Base-by-base conservation (phyloP, 2,888 invertebrate genomes). In the Sarcophaga variegata region DNA sequence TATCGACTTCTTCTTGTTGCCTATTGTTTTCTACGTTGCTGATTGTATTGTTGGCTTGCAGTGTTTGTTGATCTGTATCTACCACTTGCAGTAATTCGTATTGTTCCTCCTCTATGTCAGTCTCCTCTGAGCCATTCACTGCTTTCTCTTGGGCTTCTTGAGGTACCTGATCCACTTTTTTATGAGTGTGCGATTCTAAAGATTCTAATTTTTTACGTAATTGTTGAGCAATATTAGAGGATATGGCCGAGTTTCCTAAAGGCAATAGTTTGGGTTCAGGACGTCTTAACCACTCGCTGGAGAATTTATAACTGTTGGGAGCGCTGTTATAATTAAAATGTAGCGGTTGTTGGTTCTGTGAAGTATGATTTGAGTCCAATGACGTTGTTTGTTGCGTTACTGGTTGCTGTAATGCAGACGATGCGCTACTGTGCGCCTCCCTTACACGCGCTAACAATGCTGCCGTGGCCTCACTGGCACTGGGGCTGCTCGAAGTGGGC, bases 371-470 rank as follows among this genome's bases (percentile, higher is more conserved):
- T 8, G 37, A 8, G 37, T 37, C 37, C 37, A 37, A 37, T 45
- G 62, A 49, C 59, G 83, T 70, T 14, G 83, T 70, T 49, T 83
- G 87, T 70, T 74, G 72, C 10, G 37, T 37, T 37, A 37, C 37
- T 37, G 37, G 37, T 76, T 84, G 74, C 78, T 88, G 87, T 67
- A 85, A 49, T 66, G 74, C 25, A 85, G 78, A 63, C 60, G 82
- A 80, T 54, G 82, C 85, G 85, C 80, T 83, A 66, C 75, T 71
- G 20, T 83, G 85, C 85, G 81, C 85, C 80, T 81, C 87, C 86
- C 89, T 88, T 76, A 82, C 82, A 88, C 88, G 81, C 88, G 88
- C 87, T 85, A 88, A 84, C 76, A 85, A 85, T 88, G 85, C 81
- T 64, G 88, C 78, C 72, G 86, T 78, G 47, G 88, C 83, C 74